Base-by-base conservation (phyloP, 2,797 vertebrate species). In the Cryptoblepharus egeriae region DNA sequence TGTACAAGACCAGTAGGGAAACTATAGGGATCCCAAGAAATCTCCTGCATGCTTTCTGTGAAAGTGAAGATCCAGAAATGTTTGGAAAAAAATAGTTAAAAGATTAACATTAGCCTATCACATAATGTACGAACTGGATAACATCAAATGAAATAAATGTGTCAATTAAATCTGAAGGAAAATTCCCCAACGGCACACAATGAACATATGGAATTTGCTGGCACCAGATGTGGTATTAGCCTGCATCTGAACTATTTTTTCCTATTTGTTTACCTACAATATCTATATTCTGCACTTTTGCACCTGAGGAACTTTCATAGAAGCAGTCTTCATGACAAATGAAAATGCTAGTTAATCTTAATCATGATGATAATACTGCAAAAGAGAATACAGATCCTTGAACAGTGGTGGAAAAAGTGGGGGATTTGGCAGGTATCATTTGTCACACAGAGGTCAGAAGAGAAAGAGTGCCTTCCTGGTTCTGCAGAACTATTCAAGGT, bases 141-240 rank as follows among this genome's bases (percentile, higher is more conserved):
- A 52, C 28, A 64, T 42, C 75, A 65, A 64, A 45, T 45, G 45
- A 78, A 77, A 57, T n/a, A 72, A 73, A 63, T 72, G 32, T 64
- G 58, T 30, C 73, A 72, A 72, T 73, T 68, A 57, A 83, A 57
- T 37, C 68, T 70, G 61, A 77, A 72, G 28, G 49, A 72, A 57
- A 64, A 72, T 72, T 72, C n/a, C 49, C 42, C 35, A 60, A 65
- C 28, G 55, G 60, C 58, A 72, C 24, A 11, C 61, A 78, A 57
- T 30, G 49, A 18, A 73, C 60, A 73, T n/a, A 32, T 83, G 68
- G 28, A 73, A 32, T 20, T 77, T 64, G 20, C 26, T 77, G 18
- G 5, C 45, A 16, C 65, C 57, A 71, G 75, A 70, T 82, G 74
- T 52, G 26, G 18, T 18, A 57, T 24, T 73, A 12, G 22, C 28